phyloP scores from a whole-genome alignment of 2,797 vertebrate species.

The Apodemus agrarius region DNA sequence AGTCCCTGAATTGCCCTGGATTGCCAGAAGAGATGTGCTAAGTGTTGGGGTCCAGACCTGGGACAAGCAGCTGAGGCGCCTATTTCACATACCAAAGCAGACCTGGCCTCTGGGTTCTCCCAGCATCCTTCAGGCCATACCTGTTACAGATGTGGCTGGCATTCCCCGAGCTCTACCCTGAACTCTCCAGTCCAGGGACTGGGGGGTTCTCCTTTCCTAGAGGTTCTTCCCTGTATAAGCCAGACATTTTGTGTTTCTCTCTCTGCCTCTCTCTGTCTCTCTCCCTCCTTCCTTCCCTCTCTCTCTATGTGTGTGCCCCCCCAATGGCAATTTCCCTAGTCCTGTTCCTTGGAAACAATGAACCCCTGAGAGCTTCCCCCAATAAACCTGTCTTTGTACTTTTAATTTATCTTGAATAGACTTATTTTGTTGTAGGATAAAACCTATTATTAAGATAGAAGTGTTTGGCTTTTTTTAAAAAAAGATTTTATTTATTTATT shows the following conservation, averaged over 20 bases:
- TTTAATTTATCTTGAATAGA: not conserved
- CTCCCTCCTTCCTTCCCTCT: too few relatives aligned
- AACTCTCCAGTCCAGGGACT: not conserved
- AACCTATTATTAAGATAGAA: not conserved
- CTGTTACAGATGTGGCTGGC: not conserved
- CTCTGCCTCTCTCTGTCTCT: too few relatives aligned
- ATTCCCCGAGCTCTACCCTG: not conserved
- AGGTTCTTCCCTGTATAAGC: not conserved
- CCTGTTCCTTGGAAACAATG: not conserved
- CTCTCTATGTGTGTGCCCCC: not conserved
- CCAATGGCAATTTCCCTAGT: not conserved
- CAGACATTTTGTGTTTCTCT: not conserved
- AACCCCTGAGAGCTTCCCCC: not conserved
- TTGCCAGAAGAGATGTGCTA: not conserved
- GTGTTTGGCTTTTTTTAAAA: too few relatives aligned
- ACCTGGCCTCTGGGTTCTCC: not conserved
- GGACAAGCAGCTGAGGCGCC: too few relatives aligned
- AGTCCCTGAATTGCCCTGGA: too few relatives aligned
- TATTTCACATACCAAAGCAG: not conserved
- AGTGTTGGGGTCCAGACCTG: not conserved
- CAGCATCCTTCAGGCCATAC: not conserved
- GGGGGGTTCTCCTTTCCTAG: not conserved
- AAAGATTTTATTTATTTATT: too few relatives aligned
- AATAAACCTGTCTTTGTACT: not conserved
- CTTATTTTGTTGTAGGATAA: not conserved